phyloP scores from a whole-genome alignment of 2,113 vertebrate genomes.

The Trichomycterus rosablanca region DNA sequence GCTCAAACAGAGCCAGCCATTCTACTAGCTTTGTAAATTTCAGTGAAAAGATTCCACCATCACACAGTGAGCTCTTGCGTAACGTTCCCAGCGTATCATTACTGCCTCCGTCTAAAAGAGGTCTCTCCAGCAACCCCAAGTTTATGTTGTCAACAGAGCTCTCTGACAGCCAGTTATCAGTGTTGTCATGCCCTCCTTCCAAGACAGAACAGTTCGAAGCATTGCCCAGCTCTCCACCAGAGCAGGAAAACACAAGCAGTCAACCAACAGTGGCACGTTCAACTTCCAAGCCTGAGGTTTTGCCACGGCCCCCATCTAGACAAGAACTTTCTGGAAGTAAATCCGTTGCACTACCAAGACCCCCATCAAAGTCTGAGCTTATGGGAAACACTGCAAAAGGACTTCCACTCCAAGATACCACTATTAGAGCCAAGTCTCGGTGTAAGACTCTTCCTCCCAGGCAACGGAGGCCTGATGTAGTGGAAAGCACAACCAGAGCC shows the following conservation, averaged over 20 bases:
- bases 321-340: conserved; percentile 12
- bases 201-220: neutral
- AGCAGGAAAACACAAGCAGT: conserved; percentile 2
- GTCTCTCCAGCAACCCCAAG: conserved; percentile 9
- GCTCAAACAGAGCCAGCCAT: conserved; percentile 57
- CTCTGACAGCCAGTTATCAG: conserved; percentile 6
- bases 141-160: conserved; percentile 28
- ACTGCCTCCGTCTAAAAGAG: conserved; percentile 6
- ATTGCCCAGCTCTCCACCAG: neutral
- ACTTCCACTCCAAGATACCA: conserved; percentile 54
- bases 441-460: conserved; percentile 64
- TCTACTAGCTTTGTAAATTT: conserved; percentile 64
- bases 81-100: conserved; percentile 17
- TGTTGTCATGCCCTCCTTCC: conserved; percentile 18
- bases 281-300: conserved; percentile 23
- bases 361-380: conserved; percentile 53
- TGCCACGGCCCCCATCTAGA: conserved; percentile 36
- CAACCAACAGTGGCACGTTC: conserved; percentile 4
- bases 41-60: conserved; percentile 46
- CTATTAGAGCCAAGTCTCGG: conserved; percentile 56
- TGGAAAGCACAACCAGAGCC: conserved; percentile 48
- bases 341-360: conserved; percentile 37
- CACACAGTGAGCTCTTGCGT: conserved; percentile 23
- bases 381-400: conserved; percentile 52
- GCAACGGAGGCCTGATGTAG: conserved; percentile 47